Base-by-base conservation (phyloP, 2,113 vertebrate species). In the Phodopus roborovskii region DNA sequence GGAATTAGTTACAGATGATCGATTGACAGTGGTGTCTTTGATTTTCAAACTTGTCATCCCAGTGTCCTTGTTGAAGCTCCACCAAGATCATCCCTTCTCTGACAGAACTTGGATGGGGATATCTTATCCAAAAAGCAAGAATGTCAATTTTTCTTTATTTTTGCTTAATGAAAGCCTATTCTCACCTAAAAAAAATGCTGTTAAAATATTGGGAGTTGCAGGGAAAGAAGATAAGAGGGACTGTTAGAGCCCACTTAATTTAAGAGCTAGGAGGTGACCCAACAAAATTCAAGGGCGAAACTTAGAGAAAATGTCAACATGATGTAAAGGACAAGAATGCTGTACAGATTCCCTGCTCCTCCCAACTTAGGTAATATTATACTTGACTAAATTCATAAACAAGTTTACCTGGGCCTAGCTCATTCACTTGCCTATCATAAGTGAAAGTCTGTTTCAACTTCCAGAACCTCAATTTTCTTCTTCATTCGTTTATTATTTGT, bases 1-100 rank as follows among this genome's bases (percentile, higher is more conserved):
- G 62, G 73, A 88, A 95, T 91, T 28, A 20, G 82, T 95, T 93
- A 64, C 66, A 86, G 84, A 84, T 42, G 42, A 78, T 88, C 91
- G 56, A 94, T 17, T 89, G 88, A 50, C n/a, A 91, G 33, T 71
- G 42, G 84, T 48, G 2, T n/a, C n/a, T 58, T 94, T 42, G 36
- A 45, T 89, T 91, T 70, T 97, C 50, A 91, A 33, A 73, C 13
- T 50, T 97, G 86, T 45, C 91, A 64, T 96, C 90, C 83, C 56
- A 56, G 84, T 86, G 82, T 77, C 66, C n/a, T 88, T 91, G 75
- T 50, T 17, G 33, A 82, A 48, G 22, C 2, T 3, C 42, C 3
- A 60, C 70, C 36, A 79, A 58, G 62, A 78, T 78, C 42, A 78
- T 20, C 33, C 73, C 88, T 86, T 88, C 30, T 50, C 42, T 64